Conservation (phyloP, 2,888 invertebrate species). For the Pasiphila rectangulata region DNA sequence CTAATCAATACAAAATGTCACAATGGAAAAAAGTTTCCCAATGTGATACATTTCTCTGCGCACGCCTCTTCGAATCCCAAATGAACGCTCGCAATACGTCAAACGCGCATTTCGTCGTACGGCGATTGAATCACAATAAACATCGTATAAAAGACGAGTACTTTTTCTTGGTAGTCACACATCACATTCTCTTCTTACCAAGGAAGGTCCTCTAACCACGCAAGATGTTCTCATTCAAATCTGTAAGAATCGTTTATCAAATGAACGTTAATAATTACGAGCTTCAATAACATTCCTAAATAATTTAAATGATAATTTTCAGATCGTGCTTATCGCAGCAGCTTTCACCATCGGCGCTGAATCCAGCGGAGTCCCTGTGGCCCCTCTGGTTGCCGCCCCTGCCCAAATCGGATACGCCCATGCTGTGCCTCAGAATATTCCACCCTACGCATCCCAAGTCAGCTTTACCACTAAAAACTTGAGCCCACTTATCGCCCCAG, state of each 20-base stretch:
- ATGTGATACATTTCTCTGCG: conserved; percentile 75
- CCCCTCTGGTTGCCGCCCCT: conserved; percentile 73
- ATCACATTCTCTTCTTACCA: conserved; percentile 64
- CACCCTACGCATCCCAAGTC: conserved; percentile 82
- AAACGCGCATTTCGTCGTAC: conserved; percentile 66
- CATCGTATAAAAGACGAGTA: conserved; percentile 67
- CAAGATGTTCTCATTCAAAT: conserved; percentile 77
- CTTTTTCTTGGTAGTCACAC: conserved; percentile 62
- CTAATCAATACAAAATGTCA: conserved; percentile 49
- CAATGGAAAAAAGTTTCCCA: conserved; percentile 58
- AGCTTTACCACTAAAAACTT: conserved; percentile 76
- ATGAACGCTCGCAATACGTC: conserved; percentile 66
- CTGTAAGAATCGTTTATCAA: conserved; percentile 61
- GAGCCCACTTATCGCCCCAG: conserved; percentile 56
- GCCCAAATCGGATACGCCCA: conserved; percentile 80
- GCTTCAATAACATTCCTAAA: too few relatives aligned
- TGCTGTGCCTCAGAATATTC: conserved; percentile 82
- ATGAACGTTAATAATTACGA: too few relatives aligned
- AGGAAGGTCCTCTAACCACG: conserved; percentile 71
- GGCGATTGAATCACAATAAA: conserved; percentile 71
- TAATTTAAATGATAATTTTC: conserved; percentile 7
- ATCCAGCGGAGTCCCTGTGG: conserved; percentile 59
- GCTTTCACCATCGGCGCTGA: conserved; percentile 60
- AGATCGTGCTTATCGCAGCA: conserved; percentile 72
- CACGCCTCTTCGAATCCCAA: conserved; percentile 71